Conservation (phyloP, 2,888 invertebrate species). For the Agrotis puta region DNA sequence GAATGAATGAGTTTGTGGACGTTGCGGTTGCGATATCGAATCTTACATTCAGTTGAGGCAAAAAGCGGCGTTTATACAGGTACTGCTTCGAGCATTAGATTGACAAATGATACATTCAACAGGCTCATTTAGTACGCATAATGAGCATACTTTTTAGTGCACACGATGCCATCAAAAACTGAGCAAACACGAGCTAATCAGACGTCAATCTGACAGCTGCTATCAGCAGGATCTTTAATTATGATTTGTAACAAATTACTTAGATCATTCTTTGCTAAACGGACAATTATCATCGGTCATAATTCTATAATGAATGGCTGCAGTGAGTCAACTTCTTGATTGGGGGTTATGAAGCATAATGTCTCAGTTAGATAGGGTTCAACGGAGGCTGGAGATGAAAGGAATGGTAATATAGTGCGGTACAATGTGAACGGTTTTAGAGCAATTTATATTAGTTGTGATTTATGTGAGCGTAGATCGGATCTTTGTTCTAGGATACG, state of each 20-base stretch:
- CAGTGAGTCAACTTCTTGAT: slow-evolving; percentile 57
- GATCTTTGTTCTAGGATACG: slow-evolving; percentile 37
- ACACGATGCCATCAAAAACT: slow-evolving; percentile 49
- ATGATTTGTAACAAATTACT: slow-evolving; percentile 71
- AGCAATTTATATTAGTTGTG: slow-evolving; percentile 45
- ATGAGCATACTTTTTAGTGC: slow-evolving; percentile 53
- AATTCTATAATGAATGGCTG: slow-evolving; percentile 60
- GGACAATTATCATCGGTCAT: slow-evolving; percentile 64
- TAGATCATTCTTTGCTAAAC: slow-evolving; percentile 66
- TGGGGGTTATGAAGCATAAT: slow-evolving; percentile 60
- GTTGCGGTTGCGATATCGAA: slow-evolving; percentile 24
- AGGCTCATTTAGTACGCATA: slow-evolving; percentile 56
- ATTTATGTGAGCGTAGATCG: slow-evolving; percentile 50
- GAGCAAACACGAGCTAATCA: slow-evolving; percentile 63
- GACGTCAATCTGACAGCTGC: slow-evolving; percentile 73
- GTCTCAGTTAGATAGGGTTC: slow-evolving; percentile 53
- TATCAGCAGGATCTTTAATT: slow-evolving; percentile 70
- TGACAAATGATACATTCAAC: slow-evolving; percentile 53
- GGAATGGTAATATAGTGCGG: slow-evolving; percentile 49
- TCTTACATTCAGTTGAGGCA: slow-evolving; percentile 22
- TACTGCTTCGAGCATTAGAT: slow-evolving; percentile 42
- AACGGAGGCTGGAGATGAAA: slow-evolving; percentile 53
- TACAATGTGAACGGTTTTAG: slow-evolving; percentile 39
- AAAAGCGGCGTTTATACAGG: slow-evolving; percentile 33
- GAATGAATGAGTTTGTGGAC: slow-evolving; percentile 50